Conservation (phyloP, 1,140 invertebrate genomes). For the Kradibia gibbosae region DNA sequence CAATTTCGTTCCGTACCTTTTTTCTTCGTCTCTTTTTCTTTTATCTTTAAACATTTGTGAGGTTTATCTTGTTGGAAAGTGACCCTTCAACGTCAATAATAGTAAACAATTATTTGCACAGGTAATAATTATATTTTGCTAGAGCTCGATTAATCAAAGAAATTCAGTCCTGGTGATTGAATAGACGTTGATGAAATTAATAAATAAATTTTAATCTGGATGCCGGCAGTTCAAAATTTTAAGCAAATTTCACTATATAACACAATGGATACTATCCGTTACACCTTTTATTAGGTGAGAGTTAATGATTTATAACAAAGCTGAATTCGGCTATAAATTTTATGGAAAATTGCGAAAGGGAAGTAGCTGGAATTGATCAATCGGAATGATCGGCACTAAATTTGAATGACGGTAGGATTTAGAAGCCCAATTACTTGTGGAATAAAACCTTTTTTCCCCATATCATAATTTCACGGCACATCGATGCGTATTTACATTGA, state of each 20-base stretch:
- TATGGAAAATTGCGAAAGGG: not conserved
- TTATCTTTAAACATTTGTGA: too few relatives aligned
- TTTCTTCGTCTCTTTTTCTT: too few relatives aligned
- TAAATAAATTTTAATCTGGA: not conserved
- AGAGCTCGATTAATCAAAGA: not conserved
- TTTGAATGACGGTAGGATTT: constrained; percentile 21
- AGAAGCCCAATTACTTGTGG: too few relatives aligned
- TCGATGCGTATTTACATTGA: not conserved
- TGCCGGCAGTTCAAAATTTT: not conserved
- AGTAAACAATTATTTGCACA: not conserved
- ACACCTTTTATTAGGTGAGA: not conserved
- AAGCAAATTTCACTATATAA: not conserved
- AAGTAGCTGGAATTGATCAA: not conserved
- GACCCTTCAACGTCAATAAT: not conserved
- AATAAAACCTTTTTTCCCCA: not conserved
- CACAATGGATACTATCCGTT: not conserved
- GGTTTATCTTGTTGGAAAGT: not conserved
- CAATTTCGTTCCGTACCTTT: too few relatives aligned
- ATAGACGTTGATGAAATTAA: not conserved
- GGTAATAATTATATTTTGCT: not conserved
- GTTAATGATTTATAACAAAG: not conserved
- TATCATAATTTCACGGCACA: not conserved
- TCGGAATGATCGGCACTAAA: constrained; percentile 9
- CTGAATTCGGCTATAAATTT: not conserved
- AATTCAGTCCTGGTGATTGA: not conserved